phyloP scores from a whole-genome alignment of 2,797 vertebrate genomes.

The Cryptoblepharus egeriae region DNA sequence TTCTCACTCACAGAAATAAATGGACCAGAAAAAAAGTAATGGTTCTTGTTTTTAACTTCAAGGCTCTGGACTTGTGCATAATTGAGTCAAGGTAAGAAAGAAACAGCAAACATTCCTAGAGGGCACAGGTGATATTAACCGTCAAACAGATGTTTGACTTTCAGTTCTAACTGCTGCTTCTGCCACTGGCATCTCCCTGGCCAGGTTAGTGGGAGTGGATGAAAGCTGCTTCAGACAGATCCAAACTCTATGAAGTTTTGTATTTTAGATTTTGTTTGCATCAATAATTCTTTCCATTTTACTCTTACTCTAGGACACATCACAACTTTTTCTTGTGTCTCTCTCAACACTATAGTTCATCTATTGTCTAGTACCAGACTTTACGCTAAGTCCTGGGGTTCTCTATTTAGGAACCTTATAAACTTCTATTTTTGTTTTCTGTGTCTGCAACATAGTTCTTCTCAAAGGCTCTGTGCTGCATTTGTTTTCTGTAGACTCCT shows the following conservation, averaged over 20 bases:
- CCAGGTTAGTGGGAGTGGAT: neutral
- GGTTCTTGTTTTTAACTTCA: constrained; percentile 36
- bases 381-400: too few relatives aligned
- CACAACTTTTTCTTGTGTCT: too few relatives aligned
- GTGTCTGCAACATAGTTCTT: neutral
- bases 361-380: neutral
- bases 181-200: neutral
- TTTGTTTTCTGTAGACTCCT: neutral
- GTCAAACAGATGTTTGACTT: constrained; percentile 2
- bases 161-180: constrained; percentile 2
- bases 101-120: neutral
- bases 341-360: too few relatives aligned
- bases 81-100: neutral
- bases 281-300: too few relatives aligned
- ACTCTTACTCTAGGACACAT: neutral
- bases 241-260: neutral
- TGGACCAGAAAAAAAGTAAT: constrained; percentile 27
- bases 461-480: neutral
- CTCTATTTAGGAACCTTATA: neutral
- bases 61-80: neutral
- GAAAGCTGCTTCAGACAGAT: neutral
- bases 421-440: neutral
- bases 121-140: neutral
- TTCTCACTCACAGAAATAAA: constrained; percentile 36
- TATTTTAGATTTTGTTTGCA: neutral